These are phyloP conservation scores for Accipiter cooperii DNA, from an alignment of 2,113 vertebrate species.

Conservation along the genomic window DNA sequence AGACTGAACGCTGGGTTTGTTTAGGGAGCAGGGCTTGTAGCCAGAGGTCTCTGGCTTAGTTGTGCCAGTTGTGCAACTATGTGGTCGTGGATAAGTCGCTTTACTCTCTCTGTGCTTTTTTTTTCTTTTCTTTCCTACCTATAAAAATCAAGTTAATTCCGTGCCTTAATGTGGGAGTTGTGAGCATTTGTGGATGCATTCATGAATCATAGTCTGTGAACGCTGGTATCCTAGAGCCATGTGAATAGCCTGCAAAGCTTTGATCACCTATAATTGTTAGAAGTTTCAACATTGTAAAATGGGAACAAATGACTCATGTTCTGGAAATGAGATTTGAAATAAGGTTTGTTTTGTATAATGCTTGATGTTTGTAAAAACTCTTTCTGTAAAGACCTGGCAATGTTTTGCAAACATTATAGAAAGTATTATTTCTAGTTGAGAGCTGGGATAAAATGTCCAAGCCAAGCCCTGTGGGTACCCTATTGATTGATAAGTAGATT, in stretches of 20 bases:
- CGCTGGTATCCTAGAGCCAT: not conserved
- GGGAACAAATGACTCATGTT: not conserved
- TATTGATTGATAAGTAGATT: not conserved
- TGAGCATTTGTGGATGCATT: not conserved
- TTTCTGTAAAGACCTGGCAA: not conserved
- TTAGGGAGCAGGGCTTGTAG: not conserved
- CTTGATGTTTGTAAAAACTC: not conserved
- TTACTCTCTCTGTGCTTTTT: not conserved
- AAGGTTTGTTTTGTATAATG: not conserved
- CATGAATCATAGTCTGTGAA: constrained; percentile 32
- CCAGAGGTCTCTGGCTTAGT: not conserved
- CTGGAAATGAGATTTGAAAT: not conserved
- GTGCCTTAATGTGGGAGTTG: not conserved
- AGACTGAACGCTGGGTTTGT: not conserved
- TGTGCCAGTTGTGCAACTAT: not conserved
- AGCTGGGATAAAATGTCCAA: not conserved
- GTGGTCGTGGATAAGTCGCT: not conserved
- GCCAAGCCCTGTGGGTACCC: not conserved
- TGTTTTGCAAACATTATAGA: not conserved
- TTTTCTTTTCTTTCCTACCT: not conserved
- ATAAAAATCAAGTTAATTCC: constrained; percentile 8
- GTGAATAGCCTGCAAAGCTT: not conserved
- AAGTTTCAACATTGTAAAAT: not conserved
- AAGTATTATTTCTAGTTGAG: not conserved
- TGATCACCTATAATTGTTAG: not conserved